Base-by-base conservation (phyloP, 2,113 vertebrate genomes). In the Sapajus apella region DNA sequence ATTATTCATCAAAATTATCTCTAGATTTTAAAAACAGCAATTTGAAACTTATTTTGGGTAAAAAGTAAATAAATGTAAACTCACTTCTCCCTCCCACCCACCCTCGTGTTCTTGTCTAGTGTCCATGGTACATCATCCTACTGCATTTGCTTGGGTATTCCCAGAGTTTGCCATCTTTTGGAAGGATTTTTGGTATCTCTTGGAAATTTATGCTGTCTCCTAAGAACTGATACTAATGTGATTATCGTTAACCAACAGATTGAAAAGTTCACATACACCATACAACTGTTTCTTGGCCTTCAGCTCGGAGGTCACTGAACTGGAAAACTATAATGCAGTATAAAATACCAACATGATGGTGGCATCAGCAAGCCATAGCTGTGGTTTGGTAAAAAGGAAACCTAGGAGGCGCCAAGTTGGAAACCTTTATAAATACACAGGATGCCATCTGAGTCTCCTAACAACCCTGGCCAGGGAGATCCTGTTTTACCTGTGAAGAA, bases 61-160 rank as follows among this genome's bases (percentile, higher is more conserved):
- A 55, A 75, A 14, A 68, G 40, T 17, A 61, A 43, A 32, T 25
- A 56, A 90, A 52, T 3, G 1, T 10, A 81, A 16, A 70, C n/a
- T 75, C 30, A 77, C 37, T 97, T 73, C 6, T 72, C 35, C 32
- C 82, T 91, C 72, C 27, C 21, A 52, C 66, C 27, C 27, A 30
- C 27, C 12, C 12, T 64, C 1, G 2, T 61, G 4, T 61, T 27
- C 30, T 32, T 5, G 0, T 13, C 13, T 13, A n/a, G 16, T n/a
- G 3, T 55, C 14, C 35, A 18, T 50, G 35, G 55, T n/a, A 21
- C 14, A 18, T 21, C 43, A 66, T 4, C 61, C 68, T 92, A 40
- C 20, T 2, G 25, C 47, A n/a, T 81, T 18, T 55, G 16, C 21
- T 32, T 76, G 45, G 6, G 0, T 56, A 76, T 95, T 72, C 75